phyloP scores from a whole-genome alignment of 2,888 invertebrate species.

The Nebria salina region DNA sequence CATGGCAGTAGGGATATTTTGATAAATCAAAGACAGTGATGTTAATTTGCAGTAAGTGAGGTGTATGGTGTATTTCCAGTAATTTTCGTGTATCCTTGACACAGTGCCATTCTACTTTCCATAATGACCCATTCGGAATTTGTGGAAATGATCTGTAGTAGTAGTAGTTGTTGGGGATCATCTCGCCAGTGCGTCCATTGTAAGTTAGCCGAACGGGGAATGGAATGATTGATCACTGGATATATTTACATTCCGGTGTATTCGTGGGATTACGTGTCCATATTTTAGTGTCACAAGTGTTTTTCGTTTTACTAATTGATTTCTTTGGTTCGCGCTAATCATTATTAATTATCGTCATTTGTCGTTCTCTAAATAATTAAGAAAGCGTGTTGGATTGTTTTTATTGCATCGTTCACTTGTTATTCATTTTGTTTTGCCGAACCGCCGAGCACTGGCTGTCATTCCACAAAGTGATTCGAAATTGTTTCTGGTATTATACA shows the following conservation, averaged over 20 bases:
- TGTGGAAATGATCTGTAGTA: not conserved
- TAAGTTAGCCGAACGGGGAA: not conserved
- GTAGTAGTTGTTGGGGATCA: not conserved
- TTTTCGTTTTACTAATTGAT: constrained; percentile 49
- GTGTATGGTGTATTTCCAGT: too few species aligned
- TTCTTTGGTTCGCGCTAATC: constrained; percentile 50
- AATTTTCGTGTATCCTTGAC: not conserved
- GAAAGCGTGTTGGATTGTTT: constrained; percentile 44
- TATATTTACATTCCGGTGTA: constrained; percentile 46
- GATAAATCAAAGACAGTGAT: too few species aligned
- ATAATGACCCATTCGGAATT: not conserved
- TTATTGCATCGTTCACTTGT: constrained; percentile 3
- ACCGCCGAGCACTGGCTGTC: not conserved
- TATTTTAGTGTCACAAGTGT: constrained; percentile 51
- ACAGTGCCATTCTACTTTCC: not conserved
- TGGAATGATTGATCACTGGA: constrained; percentile 48
- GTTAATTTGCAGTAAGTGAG: too few species aligned
- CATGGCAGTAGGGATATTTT: too few species aligned
- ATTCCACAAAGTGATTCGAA: not conserved
- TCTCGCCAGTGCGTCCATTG: not conserved
- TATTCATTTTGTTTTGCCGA: not conserved
- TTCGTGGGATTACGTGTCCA: constrained; percentile 47
- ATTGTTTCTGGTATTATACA: not conserved
- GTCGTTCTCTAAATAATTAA: constrained; percentile 51
- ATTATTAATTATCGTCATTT: constrained; percentile 53